Evolutionary conservation across 2,113 vertebrate species (phyloP).

Genomic region (Salminus brasiliensis): DNA sequence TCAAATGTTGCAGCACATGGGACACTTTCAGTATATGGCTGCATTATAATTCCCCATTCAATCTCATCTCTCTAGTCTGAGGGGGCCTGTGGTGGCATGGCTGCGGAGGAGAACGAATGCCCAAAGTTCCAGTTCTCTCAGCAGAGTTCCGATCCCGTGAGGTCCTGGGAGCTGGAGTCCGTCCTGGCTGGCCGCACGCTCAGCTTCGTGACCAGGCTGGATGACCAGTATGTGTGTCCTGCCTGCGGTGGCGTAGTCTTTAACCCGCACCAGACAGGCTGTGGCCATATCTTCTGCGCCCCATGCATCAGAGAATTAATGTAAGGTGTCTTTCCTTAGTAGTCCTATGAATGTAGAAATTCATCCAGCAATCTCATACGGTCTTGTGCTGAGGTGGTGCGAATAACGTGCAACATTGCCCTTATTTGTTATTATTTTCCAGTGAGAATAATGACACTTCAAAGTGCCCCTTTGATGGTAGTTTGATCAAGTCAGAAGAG

Average conservation of each 20-base stretch:
- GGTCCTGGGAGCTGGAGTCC: constrained; percentile 80
- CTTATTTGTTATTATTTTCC: constrained; percentile 60
- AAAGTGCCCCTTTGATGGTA: constrained; percentile 83
- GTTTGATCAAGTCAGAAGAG: constrained; percentile 82
- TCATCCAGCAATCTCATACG: no score
- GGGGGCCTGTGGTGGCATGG: constrained; percentile 67
- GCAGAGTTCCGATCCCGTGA: constrained; percentile 73
- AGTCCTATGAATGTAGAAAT: no score
- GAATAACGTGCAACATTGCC: neutral
- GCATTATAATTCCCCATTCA: no score
- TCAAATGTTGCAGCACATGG: no score
- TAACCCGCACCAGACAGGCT: constrained; percentile 87
- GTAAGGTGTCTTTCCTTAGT: constrained; percentile 75
- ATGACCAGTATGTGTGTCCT: constrained; percentile 82
- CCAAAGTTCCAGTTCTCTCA: constrained; percentile 53
- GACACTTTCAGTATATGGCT: no score
- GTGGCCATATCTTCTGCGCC: constrained; percentile 88
- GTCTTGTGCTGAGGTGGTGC: neutral
- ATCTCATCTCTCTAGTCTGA: neutral
- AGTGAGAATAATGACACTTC: constrained; percentile 76
- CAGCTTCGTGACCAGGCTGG: constrained; percentile 76
- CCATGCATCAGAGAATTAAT: constrained; percentile 77
- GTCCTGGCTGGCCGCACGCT: constrained; percentile 27
- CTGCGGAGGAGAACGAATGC: constrained; percentile 67
- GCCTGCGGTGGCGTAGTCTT: constrained; percentile 78